Evolutionary conservation across 2,888 invertebrate genomes (phyloP).

Genomic region (Lycophotia porphyrea): DNA sequence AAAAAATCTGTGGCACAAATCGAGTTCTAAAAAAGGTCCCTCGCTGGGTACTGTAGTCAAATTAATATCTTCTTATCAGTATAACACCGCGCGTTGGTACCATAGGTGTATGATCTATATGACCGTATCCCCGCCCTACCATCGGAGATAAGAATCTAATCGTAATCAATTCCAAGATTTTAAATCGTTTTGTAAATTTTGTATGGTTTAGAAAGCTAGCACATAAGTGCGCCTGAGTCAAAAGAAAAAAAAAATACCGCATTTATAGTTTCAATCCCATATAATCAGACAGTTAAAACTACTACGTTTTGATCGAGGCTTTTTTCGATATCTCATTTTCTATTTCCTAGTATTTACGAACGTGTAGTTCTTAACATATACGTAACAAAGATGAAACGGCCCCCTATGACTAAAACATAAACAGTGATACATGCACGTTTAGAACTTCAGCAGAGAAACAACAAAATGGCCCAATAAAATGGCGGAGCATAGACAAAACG

Average conservation of each 20-base stretch:
- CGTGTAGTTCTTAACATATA: conserved; percentile 13
- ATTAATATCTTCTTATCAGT: neutral
- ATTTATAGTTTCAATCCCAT: neutral
- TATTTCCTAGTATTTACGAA: neutral
- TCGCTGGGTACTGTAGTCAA: neutral
- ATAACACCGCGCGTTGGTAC: neutral
- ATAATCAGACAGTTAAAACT: neutral
- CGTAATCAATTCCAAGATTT: neutral
- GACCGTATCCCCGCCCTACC: too few relatives aligned
- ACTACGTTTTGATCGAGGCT: neutral
- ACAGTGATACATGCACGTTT: conserved; percentile 77
- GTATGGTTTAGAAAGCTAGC: neutral
- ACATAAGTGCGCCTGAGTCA: neutral
- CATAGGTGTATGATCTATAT: too few relatives aligned
- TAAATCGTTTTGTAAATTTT: neutral
- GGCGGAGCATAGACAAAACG: conserved; percentile 89
- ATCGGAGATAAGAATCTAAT: neutral
- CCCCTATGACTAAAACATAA: conserved; percentile 70
- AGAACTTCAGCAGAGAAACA: conserved; percentile 83
- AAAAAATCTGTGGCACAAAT: neutral
- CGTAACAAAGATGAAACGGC: conserved; percentile 44
- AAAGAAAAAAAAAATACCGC: neutral
- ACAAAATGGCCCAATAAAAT: conserved; percentile 89
- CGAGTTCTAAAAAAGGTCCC: neutral
- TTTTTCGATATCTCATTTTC: neutral